Base-by-base conservation (phyloP, 2,113 vertebrate genomes). In the Camelus dromedarius region DNA sequence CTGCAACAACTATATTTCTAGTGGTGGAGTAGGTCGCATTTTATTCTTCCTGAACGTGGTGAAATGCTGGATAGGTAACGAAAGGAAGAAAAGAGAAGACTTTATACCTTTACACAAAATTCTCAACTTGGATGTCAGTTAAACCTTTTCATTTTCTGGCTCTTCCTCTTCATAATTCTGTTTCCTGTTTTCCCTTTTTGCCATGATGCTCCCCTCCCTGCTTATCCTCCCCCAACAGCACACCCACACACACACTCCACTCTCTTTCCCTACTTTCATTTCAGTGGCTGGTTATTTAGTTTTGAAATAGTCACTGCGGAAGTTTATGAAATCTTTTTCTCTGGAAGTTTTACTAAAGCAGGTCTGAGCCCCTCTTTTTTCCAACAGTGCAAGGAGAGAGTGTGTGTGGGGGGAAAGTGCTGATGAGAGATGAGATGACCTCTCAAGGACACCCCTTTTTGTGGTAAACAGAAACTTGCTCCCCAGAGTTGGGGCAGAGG, bases 171-270 rank as follows among this genome's bases (percentile, higher is more conserved):
- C 19, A 15, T 69, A 35, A 32, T 54, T 70, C 88, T 67, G 58
- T 69, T 83, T 95, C 52, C 52, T 72, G 81, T 89, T 97, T 95
- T 94, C 52, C 76, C 20, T 80, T 80, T 89, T 11, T 28, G 35
- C 35, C 16, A 1, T 6, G 12, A 46, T 19, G 26, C 8, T 85
- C 58, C 26, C 38, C 38, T 35, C 35, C 60, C 35, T 10, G 2
- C 5, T 2, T 2, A 4, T 3, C 32, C 12, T 4, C 28, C 62
- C 26, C 28, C 62, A 28, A 64, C 56, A 58, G 22, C 56, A 58
- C 22, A 58, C 22, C 8, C 56, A 58, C 56, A 58, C 56, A 12
- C 22, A 8, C 5, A 6, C n/a, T n/a, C 24, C 16, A 52, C 52
- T 66, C 26, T 92, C 15, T 54, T 15, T 50, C 73, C 28, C 50